Conservation (phyloP, 2,888 invertebrate species). For the Plemyria rubiginata region DNA sequence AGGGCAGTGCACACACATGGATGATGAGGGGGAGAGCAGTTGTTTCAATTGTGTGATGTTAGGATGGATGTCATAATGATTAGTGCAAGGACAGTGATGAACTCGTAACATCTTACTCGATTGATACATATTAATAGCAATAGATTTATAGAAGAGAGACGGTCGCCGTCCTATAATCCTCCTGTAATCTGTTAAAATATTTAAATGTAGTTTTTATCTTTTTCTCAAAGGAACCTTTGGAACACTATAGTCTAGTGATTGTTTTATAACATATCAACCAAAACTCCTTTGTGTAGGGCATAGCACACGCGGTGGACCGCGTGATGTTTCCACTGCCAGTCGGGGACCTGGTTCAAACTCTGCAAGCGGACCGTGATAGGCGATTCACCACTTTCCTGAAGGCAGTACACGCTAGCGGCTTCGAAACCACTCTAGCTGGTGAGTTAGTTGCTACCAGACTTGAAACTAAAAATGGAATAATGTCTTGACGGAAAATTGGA, state of each 20-base stretch:
- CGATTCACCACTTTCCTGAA: constrained; percentile 92
- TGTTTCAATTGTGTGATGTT: no score
- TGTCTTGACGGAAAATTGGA: no score
- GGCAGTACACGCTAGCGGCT: constrained; percentile 90
- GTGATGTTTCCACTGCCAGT: constrained; percentile 96
- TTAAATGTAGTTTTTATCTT: no score
- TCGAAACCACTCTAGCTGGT: constrained; percentile 90
- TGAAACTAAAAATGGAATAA: background rate
- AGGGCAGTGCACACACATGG: no score
- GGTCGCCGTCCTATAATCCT: no score
- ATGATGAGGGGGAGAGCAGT: background rate
- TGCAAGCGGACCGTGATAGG: constrained; percentile 93
- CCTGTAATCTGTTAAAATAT: no score
- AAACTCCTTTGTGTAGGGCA: constrained; percentile 76
- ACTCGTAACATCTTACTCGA: no score
- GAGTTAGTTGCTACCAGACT: constrained; percentile 37
- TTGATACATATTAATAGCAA: no score
- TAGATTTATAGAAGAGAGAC: no score
- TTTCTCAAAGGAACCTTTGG: no score
- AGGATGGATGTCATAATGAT: no score
- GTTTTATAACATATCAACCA: background rate
- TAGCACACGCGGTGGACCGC: constrained; percentile 93
- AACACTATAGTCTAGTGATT: background rate
- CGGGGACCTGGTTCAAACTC: constrained; percentile 92
- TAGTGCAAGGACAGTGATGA: no score